phyloP scores from a whole-genome alignment of 2,113 vertebrate genomes.

The Felis catus region F.catus_Fca126_mat1.0 CM031415.1:134930501-134931000 shows the following conservation, averaged over 20 bases:
- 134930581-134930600: background rate
- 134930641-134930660: background rate
- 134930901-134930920: background rate
- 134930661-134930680: background rate
- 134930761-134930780: background rate
- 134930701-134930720: background rate
- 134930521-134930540: background rate
- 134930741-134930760: background rate
- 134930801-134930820: background rate
- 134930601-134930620: background rate
- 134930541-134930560: background rate
- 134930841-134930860: background rate
- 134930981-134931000: background rate
- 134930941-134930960: background rate
- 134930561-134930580: background rate
- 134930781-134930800: background rate
- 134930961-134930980: background rate
- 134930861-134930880: background rate
- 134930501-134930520: background rate
- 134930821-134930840: background rate
- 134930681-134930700: background rate
- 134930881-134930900: background rate
- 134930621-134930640: background rate
- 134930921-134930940: background rate
- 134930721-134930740: background rate